phyloP scores from a whole-genome alignment of 2,113 vertebrate genomes.

The Sapajus apella region DNA sequence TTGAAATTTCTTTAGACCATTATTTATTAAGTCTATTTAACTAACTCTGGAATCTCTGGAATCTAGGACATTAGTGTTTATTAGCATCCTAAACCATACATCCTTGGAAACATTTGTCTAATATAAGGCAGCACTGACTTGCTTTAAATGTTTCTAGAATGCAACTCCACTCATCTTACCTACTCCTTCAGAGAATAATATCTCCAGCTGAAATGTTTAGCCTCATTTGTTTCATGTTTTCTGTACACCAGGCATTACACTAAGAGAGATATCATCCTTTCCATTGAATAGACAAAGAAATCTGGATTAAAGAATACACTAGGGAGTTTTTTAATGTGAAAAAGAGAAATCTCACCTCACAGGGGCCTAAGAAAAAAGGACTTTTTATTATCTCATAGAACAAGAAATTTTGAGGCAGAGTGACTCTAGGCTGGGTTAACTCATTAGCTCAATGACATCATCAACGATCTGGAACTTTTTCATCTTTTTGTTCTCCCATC shows the following conservation, averaged over 20 bases:
- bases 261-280: neutral
- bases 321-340: neutral
- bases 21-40: neutral
- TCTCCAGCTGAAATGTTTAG: constrained; percentile 13
- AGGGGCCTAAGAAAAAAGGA: neutral
- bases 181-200: constrained; percentile 38
- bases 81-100: neutral
- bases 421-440: neutral
- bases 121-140: neutral
- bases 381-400: neutral
- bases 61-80: neutral
- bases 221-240: neutral
- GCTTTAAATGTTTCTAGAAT: neutral
- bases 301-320: neutral
- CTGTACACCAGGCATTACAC: neutral
- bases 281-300: neutral
- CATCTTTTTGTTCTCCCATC: neutral
- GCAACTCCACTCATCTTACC: neutral
- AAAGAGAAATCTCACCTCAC: neutral
- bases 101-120: neutral
- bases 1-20: neutral
- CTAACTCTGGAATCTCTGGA: neutral
- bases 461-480: neutral
- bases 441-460: neutral
- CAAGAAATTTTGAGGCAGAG: neutral